Percentiles rank a stretch among this genome's conserved stretches.
Evolutionary conservation across 2,113 vertebrate genomes (phyloP).

Genomic region (Panthera uncia): DNA sequence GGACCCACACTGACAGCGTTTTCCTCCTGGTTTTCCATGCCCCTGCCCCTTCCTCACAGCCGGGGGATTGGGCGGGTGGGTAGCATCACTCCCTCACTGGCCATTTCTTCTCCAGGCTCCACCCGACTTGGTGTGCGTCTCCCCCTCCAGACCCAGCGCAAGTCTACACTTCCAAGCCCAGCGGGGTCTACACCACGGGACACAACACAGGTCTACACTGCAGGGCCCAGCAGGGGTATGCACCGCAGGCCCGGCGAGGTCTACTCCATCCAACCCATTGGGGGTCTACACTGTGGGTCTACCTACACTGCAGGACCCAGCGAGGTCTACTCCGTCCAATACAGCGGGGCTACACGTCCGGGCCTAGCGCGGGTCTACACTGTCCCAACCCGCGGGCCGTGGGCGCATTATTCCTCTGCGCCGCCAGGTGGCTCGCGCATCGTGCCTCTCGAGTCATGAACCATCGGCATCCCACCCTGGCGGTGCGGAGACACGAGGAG

Average conservation of each 20-base stretch:
- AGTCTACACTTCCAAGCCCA: not conserved
- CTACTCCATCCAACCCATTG: too few relatives aligned
- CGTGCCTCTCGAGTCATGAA: not conserved
- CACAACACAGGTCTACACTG: not conserved
- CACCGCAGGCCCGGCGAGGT: too few relatives aligned
- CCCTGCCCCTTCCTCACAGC: too few relatives aligned
- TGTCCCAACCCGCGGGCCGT: too few relatives aligned
- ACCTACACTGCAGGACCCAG: too few relatives aligned
- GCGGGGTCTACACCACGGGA: not conserved
- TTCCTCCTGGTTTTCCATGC: not conserved
- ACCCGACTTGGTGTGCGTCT: not conserved
- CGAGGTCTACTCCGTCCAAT: too few relatives aligned
- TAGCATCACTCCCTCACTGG: too few relatives aligned
- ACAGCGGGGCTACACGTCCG: not conserved
- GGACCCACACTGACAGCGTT: not conserved
- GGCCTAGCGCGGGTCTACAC: not conserved
- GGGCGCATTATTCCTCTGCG: not conserved
- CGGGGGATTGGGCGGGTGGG: too few relatives aligned
- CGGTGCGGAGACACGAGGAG: not conserved
- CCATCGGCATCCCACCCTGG: not conserved
- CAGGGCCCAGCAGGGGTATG: too few relatives aligned
- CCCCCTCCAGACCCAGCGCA: not conserved
- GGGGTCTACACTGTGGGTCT: too few relatives aligned
- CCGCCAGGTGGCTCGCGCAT: not conserved
- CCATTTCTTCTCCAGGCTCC: not conserved